A percentile compares a stretch with the other conserved stretches of the same genome.
These are phyloP conservation scores for Dusona sp. DNA, from an alignment of 2,888 invertebrate species.

Conservation along the genomic window DNA sequence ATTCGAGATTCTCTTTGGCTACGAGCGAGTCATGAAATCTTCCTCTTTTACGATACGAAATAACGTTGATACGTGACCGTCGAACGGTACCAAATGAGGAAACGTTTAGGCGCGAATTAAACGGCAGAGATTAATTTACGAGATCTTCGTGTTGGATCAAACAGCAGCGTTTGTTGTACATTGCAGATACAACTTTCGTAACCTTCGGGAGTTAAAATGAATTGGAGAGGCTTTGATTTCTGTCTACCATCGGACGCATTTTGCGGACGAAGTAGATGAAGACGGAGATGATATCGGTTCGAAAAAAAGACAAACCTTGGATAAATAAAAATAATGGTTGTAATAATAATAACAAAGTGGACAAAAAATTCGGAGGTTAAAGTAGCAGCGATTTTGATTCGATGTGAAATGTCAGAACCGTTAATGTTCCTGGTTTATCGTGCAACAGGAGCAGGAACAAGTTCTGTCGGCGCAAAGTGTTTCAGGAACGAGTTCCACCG, in stretches of 20 bases:
- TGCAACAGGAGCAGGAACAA: constrained; percentile 5
- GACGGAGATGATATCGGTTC: not conserved
- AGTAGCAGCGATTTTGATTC: constrained; percentile 22
- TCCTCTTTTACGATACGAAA: constrained; percentile 26
- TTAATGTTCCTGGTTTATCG: constrained; percentile 34
- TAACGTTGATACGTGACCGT: constrained; percentile 36
- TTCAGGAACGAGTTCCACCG: constrained; percentile 28
- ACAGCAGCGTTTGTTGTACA: not conserved
- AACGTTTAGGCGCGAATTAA: constrained; percentile 25
- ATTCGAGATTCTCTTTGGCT: constrained; percentile 38
- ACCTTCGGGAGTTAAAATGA: not conserved
- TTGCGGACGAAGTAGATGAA: not conserved
- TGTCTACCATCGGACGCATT: not conserved
- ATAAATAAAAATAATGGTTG: not conserved
- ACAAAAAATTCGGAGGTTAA: not conserved
- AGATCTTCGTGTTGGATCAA: constrained; percentile 1
- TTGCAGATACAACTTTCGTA: not conserved
- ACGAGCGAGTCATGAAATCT: constrained; percentile 50
- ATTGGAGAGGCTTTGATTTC: not conserved
- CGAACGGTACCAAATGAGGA: constrained; percentile 22
- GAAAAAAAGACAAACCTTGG: not conserved
- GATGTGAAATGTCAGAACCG: constrained; percentile 32
- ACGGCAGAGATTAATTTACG: not conserved
- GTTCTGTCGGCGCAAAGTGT: constrained; percentile 6
- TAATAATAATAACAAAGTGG: not conserved